Base-by-base conservation (phyloP, 2,113 vertebrate genomes). In the Gadus chalcogrammus region DNA sequence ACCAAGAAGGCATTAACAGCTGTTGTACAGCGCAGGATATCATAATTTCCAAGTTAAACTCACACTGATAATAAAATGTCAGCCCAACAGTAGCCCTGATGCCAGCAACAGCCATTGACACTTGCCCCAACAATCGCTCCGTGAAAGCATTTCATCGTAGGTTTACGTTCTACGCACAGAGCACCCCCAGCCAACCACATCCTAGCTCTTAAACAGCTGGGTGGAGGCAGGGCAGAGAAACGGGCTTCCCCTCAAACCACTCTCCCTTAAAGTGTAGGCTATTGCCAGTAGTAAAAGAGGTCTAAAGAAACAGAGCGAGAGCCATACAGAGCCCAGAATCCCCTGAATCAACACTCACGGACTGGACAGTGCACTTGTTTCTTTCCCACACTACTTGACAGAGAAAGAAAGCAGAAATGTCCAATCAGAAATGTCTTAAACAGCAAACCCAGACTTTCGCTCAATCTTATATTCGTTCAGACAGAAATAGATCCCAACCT, bases 401-500 rank as follows among this genome's bases (percentile, higher is more conserved):
- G 5, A 3, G 55, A 13, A 5, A 58, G 31, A 35, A 35, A 35
- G 5, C 31, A 35, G 5, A 16, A 1, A 58, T 17, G 55, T 17
- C 55, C 55, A 16, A 58, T 58, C 55, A 58, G 55, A 58, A n/a
- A 58, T 16, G 55, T 58, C n/a, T 62, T 48, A 48, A 48, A 13
- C n/a, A 5, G 9, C n/a, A 59, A 35, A 24, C 27, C 12, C 42
- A 48, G 42, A 48, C 42, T 48, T 17, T 17, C 42, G 18, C 28
- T 52, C 17, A 42, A 38, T 64, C 58, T 62, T 61, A 22, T 2
- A 53, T 63, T 48, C 68, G 61, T 61, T 67, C 65, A n/a, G 15
- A 77, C 56, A 70, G 62, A 80, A 80, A 82, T 59, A 61, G 63
- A 69, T 65, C 65, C 48, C 16, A 35, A n/a, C n/a, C 27, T 70